These are phyloP conservation scores for Xiphorhynchus elegans DNA, from an alignment of 2,113 vertebrate genomes.

Conservation along the genomic window DNA sequence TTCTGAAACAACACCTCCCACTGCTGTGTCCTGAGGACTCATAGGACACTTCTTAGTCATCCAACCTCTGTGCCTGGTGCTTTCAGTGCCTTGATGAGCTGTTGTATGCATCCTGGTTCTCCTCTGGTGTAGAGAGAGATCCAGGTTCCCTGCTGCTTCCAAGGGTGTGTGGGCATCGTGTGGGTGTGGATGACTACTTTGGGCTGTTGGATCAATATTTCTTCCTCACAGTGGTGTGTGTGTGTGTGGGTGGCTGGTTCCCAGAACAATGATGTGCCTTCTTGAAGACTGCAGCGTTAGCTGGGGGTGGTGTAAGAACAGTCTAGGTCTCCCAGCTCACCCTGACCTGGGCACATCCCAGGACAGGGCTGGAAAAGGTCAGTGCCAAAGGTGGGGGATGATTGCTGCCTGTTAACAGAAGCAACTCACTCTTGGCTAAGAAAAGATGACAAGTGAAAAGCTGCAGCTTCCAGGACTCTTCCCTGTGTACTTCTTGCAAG, in stretches of 20 bases:
- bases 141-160: neutral
- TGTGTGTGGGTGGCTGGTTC: neutral
- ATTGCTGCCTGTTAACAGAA: neutral
- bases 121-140: neutral
- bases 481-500: fast-evolving
- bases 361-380: neutral
- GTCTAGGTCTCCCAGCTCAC: neutral
- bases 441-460: neutral
- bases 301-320: neutral
- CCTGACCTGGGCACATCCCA: neutral
- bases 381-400: neutral
- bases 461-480: neutral
- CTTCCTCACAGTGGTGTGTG: neutral
- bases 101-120: neutral
- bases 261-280: neutral
- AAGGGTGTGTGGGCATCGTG: fast-evolving
- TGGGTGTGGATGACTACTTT: neutral
- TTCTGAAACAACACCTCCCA: neutral
- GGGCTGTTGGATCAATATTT: neutral
- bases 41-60: neutral
- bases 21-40: neutral
- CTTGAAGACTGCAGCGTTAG: neutral
- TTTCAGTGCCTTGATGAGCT: neutral
- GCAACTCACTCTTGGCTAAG: neutral
- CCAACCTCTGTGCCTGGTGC: neutral